Evolutionary conservation across 2,797 vertebrate genomes (phyloP), one percentile per base, ranked within the genome.

Genomic region (Phoeniculus purpureus): DNA sequence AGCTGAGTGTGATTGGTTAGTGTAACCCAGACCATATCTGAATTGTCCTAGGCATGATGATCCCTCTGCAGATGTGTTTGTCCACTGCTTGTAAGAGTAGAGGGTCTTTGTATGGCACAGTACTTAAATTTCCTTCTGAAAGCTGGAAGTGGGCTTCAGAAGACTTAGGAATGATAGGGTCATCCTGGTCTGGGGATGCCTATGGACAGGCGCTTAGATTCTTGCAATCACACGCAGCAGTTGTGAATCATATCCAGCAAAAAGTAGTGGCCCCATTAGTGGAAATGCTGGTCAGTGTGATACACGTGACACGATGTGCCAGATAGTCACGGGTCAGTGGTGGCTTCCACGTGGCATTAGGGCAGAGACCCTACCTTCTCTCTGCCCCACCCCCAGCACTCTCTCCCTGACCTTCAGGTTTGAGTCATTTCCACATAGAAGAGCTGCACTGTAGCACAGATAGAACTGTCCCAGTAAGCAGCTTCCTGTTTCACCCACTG

Each of bases 281-380:
- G 50, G 60, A 66, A 81, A 17, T 13, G 15, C 2, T 12, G 6
- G 7, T 51, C 18, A 19, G 19, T 31, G 27, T 58, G 64, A 32
- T 6, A 2, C 12, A 4, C 3, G 3, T 56, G 61, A 12, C 6
- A 2, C 10, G 9, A 20, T 1, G 25, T 66, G 71, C 32, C 9
- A 1, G 43, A 40, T 14, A 75, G 23, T 58, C 64, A 25, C 7
- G 43, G 61, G 19, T 56, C 76, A 43, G 68, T 26, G 62, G 52
- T 56, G 65, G 37, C 65, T 87, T 85, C 47, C 16, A 2, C 32
- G 25, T 67, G 66, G 12, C 13, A 68, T 88, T 79, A 55, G 15
- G 40, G 60, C 13, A 27, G 3, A 23, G 31, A 25, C 9, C 11
- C 6, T 50, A 31, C 47, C 34, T 71, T 74, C 6, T 13, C 19